Evolutionary conservation across 2,113 vertebrate species (phyloP), one percentile per base, ranked within the genome.

Genomic region (Megalops atlanticus): DNA sequence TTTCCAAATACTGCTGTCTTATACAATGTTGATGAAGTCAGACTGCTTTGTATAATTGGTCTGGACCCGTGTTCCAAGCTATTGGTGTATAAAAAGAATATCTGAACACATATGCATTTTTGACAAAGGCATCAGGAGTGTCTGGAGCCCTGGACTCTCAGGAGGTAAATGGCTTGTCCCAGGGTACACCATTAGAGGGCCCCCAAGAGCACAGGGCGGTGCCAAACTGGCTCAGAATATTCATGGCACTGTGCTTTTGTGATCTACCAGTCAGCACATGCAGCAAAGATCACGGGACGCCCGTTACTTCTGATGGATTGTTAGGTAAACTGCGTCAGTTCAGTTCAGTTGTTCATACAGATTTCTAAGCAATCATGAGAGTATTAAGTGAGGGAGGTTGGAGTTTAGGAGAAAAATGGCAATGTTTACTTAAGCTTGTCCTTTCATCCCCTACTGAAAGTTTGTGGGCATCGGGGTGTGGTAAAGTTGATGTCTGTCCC

Each of bases 51-150:
- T 86, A 87, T 93, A 92, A 92, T 93, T 92, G 89, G 84, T 86
- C 85, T 86, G 84, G 86, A 88, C 89, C 85, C 88, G 83, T 85
- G 82, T 90, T 92, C 87, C 85, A 86, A 86, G 84, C 92, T 92
- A 91, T 93, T 90, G 84, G 87, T 91, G 91, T 91, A 92, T 89
- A 92, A 92, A 92, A 91, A 87, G 91, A 92, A 93, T 93, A 91
- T 87, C 85, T 91, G 89, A 93, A 89, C 88, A 89, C 86, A 87
- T 90, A 86, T 87, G 88, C 83, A 27, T 87, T 92, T 91, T 90
- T 92, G 90, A 92, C 90, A 92, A 91, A 91, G 88, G 84, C 89
- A 89, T 85, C 81, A 71, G 79, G 84, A 78, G 83, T 88, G 86
- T 87, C 89, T 88, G 80, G 86, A 91, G 86, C 84, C 86, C 78